These are phyloP conservation scores for Barbus barbus DNA, from an alignment of 2,113 vertebrate species.

Conservation along the genomic window DNA sequence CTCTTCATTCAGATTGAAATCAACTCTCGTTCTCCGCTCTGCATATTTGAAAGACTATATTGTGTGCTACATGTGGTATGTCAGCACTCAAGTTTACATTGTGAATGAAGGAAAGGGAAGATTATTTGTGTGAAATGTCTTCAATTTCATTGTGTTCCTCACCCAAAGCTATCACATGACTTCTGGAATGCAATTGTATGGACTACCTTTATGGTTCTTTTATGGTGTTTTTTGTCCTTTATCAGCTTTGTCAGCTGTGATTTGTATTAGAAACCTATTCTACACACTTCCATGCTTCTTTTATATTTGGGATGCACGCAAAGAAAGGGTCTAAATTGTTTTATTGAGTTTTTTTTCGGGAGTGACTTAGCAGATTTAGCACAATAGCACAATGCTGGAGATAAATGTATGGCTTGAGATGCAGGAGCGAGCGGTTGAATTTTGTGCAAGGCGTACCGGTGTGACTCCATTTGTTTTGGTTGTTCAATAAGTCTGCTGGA, in stretches of 20 bases:
- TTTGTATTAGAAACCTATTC: not conserved
- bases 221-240: not conserved
- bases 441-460: not conserved
- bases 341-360: not conserved
- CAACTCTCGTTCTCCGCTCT: not conserved
- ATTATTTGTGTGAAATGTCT: not conserved
- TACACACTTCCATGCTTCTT: not conserved
- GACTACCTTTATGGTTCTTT: not conserved
- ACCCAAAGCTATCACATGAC: not conserved
- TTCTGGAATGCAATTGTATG: not conserved
- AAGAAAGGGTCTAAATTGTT: not conserved
- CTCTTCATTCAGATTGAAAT: no score
- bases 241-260: not conserved
- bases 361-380: slow-evolving; percentile 10
- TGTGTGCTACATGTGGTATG: not conserved
- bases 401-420: slow-evolving; percentile 12
- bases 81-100: not conserved
- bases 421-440: not conserved
- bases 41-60: not conserved
- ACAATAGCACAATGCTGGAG: slow-evolving; percentile 9
- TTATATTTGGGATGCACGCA: not conserved
- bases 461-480: not conserved
- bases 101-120: not conserved
- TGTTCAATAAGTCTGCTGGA: slow-evolving; percentile 20
- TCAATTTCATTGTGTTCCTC: not conserved